These are phyloP conservation scores for Cololabis saira DNA, from an alignment of 2,113 vertebrate genomes.

Conservation along the genomic window DNA sequence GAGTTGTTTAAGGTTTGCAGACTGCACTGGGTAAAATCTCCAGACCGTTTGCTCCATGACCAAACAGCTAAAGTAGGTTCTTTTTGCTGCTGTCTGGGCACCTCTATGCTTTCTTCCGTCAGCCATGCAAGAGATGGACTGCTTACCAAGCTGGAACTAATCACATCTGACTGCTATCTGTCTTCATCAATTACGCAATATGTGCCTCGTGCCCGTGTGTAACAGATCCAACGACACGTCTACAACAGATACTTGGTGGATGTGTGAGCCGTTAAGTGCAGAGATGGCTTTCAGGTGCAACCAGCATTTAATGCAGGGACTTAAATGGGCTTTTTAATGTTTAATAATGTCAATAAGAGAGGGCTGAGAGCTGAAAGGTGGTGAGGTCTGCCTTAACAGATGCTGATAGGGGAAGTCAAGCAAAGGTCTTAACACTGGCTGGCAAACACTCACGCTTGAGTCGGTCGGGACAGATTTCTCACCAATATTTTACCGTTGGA, in stretches of 20 bases:
- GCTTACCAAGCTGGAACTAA: constrained; percentile 71
- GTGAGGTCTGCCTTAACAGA: not conserved
- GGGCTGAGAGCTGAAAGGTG: not conserved
- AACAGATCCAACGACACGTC: constrained; percentile 34
- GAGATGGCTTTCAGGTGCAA: constrained; percentile 3
- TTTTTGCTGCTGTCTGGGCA: constrained; percentile 48
- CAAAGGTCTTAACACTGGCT: constrained; percentile 17
- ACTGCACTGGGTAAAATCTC: not conserved
- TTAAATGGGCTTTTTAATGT: constrained; percentile 20
- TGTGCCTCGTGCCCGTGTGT: constrained; percentile 46
- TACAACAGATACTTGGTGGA: constrained; percentile 37
- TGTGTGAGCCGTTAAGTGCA: not conserved
- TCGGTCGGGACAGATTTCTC: constrained; percentile 9
- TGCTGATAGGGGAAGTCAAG: constrained; percentile 2
- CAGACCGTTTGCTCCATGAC: not conserved
- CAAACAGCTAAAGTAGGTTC: not conserved
- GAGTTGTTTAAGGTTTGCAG: too few relatives aligned
- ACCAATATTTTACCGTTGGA: not conserved
- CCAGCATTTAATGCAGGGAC: constrained; percentile 6
- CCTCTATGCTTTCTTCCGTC: constrained; percentile 50
- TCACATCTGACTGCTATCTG: constrained; percentile 76
- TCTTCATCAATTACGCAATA: constrained; percentile 72
- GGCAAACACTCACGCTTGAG: constrained; percentile 42
- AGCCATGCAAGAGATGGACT: constrained; percentile 48
- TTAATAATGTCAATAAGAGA: not conserved